Evolutionary conservation across 2,888 invertebrate genomes (phyloP).

Genomic region (Sminthurinus aureus): DNA sequence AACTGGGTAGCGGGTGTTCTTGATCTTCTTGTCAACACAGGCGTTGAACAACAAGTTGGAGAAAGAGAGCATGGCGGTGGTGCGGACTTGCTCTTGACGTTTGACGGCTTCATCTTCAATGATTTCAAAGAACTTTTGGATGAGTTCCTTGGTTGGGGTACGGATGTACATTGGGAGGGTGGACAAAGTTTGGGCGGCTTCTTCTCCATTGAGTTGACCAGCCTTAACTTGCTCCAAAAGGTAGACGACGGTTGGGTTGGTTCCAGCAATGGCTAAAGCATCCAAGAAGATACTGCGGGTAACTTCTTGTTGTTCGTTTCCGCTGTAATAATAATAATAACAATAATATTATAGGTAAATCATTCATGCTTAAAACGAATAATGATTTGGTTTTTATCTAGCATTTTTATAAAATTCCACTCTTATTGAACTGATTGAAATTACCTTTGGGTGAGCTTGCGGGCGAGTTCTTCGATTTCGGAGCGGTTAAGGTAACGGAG

Average conservation of each 20-base stretch:
- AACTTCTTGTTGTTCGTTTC: slow-evolving; percentile 10
- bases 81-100: slow-evolving; percentile 51
- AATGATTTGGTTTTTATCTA: not conserved
- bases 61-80: slow-evolving; percentile 60
- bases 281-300: slow-evolving; percentile 12
- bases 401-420: no score
- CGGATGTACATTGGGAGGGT: slow-evolving; percentile 61
- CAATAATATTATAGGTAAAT: not conserved
- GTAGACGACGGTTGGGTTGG: slow-evolving; percentile 28
- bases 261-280: slow-evolving; percentile 7
- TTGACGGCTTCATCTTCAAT: slow-evolving; percentile 2
- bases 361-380: not conserved
- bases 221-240: slow-evolving; percentile 57
- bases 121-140: slow-evolving; percentile 59
- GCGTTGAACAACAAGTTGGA: slow-evolving; percentile 61
- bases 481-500: slow-evolving; percentile 53
- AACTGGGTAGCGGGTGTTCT: slow-evolving; percentile 58
- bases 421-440: no score
- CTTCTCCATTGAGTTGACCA: slow-evolving; percentile 57
- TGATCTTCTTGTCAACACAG: slow-evolving; percentile 59
- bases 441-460: not conserved
- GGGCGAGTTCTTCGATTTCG: slow-evolving; percentile 15
- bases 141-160: slow-evolving; percentile 61
- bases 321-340: not conserved
- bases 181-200: slow-evolving; percentile 60